These are phyloP conservation scores for Melanotaenia boesemani DNA, from an alignment of 2,797 vertebrate genomes.

Conservation along the genomic window DNA sequence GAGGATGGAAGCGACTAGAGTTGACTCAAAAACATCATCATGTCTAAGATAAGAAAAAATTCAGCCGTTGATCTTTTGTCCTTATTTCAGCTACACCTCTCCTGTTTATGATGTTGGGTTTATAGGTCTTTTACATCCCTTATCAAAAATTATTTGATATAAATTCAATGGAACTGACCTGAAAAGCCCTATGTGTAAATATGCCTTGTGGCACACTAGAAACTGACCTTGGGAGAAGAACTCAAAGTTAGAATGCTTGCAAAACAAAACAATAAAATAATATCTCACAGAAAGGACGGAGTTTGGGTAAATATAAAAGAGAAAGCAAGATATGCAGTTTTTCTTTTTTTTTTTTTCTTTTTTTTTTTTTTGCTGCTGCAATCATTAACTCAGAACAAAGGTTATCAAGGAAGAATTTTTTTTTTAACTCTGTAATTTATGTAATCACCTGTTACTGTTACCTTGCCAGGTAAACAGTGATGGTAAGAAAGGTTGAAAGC, in stretches of 20 bases:
- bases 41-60: constrained; percentile 77
- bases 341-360: constrained; percentile 11
- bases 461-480: constrained; percentile 60
- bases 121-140: constrained; percentile 89
- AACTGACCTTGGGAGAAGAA: constrained; percentile 91
- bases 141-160: constrained; percentile 94
- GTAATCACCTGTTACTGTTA: constrained; percentile 64
- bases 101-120: constrained; percentile 84
- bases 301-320: constrained; percentile 85
- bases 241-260: constrained; percentile 84
- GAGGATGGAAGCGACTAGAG: constrained; percentile 42
- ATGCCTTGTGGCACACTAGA: constrained; percentile 83
- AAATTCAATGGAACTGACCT: constrained; percentile 91
- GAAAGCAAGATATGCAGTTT: constrained; percentile 50
- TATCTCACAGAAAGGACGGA: constrained; percentile 78
- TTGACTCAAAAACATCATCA: constrained; percentile 78
- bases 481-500: constrained; percentile 44
- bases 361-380: constrained; percentile 57
- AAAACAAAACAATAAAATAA: constrained; percentile 89
- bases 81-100: constrained; percentile 85
- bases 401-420: constrained; percentile 77
- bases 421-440: constrained; percentile 69
- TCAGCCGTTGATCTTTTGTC: constrained; percentile 86
- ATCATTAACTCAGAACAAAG: constrained; percentile 83
- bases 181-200: constrained; percentile 91